A percentile compares a stretch with the other conserved stretches of the same genome.
Conservation (phyloP, 2,797 vertebrate genomes). For the Ctenochaetus hawaiiensis region DNA sequence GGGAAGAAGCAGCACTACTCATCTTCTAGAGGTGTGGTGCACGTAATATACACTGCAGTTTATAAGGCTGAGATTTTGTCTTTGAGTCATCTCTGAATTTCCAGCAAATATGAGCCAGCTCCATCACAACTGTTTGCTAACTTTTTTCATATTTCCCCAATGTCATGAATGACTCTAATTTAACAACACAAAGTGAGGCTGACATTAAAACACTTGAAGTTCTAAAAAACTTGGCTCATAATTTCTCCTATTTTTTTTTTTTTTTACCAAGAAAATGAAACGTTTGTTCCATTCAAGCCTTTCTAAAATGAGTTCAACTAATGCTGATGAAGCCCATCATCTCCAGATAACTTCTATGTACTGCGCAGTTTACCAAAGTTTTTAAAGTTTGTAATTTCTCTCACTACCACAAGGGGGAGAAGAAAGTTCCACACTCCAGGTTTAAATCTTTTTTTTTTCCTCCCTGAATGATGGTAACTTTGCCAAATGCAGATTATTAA, state of each 20-base stretch:
- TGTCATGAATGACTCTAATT: slow-evolving; percentile 11
- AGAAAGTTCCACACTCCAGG: too few relatives aligned
- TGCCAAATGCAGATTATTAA: neutral
- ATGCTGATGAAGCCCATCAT: too few relatives aligned
- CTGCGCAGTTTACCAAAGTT: too few relatives aligned
- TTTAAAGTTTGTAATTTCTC: too few relatives aligned
- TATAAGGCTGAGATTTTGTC: neutral
- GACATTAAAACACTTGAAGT: neutral
- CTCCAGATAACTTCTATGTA: too few relatives aligned
- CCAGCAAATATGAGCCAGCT: neutral
- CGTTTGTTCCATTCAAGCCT: too few relatives aligned
- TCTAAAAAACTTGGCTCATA: neutral
- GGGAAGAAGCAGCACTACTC: neutral
- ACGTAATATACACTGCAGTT: neutral
- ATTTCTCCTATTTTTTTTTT: neutral
- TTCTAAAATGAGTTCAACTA: too few relatives aligned
- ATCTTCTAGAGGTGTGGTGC: neutral
- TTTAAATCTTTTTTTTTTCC: too few relatives aligned
- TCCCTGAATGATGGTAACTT: neutral
- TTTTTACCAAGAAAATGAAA: too few relatives aligned
- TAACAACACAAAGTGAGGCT: neutral
- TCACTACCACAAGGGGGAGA: too few relatives aligned
- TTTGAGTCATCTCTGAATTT: neutral
- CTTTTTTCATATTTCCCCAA: neutral
- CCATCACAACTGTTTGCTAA: neutral